Evolutionary conservation across 2,888 invertebrate genomes (phyloP), one percentile per base, ranked within the genome.

Genomic region (Palloptera scutellata): DNA sequence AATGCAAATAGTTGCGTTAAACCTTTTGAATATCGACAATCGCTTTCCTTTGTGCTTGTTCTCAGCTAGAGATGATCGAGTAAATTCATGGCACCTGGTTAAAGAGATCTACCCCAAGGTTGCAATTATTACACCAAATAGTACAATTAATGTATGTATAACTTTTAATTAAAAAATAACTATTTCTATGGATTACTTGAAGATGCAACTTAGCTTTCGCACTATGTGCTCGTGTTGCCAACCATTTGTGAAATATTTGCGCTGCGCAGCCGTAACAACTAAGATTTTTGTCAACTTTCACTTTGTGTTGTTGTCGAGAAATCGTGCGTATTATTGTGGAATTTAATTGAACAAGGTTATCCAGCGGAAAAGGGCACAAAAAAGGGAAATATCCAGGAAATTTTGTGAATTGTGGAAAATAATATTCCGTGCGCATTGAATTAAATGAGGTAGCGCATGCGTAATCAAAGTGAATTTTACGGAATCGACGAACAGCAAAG

Each of bases 251-350:
- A 54, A 45, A 54, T 54, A 45, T 45, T 54, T 54, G 43, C 53
- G 41, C 55, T 54, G 64, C 57, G 64, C 64, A 48, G 17, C 48
- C 57, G 55, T 40, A 60, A 42, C 17, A 59, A 51, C 41, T 57
- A 41, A 64, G 55, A 61, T 62, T 66, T 68, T 40, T 67, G 59
- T 61, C 48, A 70, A 67, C 70, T 70, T 70, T 70, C 70, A 70
- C 70, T 70, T 70, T 64, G 67, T 70, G 64, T 63, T 66, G 63
- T 60, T 64, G 59, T n/a, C 54, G 53, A n/a, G 51, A n/a, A 40
- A 20, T 40, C 40, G 55, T 42, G 20, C 42, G 41, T 48, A 17
- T 64, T 30, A 51, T 58, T 64, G 58, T 51, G 52, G 58, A 64
- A 64, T 64, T 51, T 41, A 64, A 64, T 58, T 57, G 57, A 64